Conservation (phyloP, 2,888 invertebrate genomes). For the Podotricha telesiphe region DNA sequence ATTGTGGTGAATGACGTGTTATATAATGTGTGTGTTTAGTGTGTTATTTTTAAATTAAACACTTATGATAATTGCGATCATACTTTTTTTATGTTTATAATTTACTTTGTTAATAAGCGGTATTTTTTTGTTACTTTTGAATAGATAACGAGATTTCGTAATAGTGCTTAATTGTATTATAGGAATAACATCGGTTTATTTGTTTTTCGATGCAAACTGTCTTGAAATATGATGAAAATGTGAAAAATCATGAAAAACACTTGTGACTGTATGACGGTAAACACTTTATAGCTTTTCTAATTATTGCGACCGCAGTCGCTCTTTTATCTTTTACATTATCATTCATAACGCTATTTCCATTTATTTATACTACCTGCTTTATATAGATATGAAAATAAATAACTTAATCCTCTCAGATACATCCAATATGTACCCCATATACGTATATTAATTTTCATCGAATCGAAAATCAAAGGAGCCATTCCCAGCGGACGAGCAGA, state of each 20-base stretch:
- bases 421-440: constrained; percentile 66
- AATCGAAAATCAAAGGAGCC: constrained; percentile 76
- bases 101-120: background rate
- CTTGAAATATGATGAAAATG: too few relatives aligned
- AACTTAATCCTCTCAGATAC: constrained; percentile 33
- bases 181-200: background rate
- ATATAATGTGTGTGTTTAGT: constrained; percentile 30
- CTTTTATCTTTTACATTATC: constrained; percentile 1
- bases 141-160: background rate
- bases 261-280: too few relatives aligned
- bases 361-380: background rate
- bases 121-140: background rate
- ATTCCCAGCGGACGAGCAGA: constrained; percentile 64
- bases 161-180: background rate
- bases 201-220: too few relatives aligned
- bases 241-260: too few relatives aligned
- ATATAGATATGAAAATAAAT: constrained; percentile 16
- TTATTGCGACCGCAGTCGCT: too few relatives aligned
- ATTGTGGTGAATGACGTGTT: constrained; percentile 38
- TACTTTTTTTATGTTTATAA: background rate
- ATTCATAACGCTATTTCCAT: background rate
- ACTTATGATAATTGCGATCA: background rate
- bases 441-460: constrained; percentile 75
- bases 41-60: constrained; percentile 25
- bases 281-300: too few relatives aligned